These are phyloP conservation scores for Anguilla pacifica DNA, from an alignment of 2,797 vertebrate species.

Conservation along the genomic window DNA sequence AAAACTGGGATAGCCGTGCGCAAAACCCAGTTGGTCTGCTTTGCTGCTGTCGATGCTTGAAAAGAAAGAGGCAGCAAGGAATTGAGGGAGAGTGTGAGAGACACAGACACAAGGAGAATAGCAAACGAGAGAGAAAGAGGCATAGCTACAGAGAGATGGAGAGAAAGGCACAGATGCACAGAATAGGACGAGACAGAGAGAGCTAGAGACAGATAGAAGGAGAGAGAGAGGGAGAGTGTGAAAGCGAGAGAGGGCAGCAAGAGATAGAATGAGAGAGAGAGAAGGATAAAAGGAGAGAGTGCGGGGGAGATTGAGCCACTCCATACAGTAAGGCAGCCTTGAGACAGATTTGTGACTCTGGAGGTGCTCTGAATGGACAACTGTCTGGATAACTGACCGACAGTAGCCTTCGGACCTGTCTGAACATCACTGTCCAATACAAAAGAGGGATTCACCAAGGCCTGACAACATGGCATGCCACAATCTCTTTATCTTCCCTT, in stretches of 20 bases:
- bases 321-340: background rate
- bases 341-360: slow-evolving; percentile 9
- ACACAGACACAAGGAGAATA: background rate
- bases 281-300: background rate
- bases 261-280: background rate
- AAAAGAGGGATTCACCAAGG: background rate
- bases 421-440: background rate
- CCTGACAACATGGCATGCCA: background rate
- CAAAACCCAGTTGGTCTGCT: background rate
- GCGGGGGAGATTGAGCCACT: background rate
- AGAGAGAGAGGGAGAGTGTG: background rate
- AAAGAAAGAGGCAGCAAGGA: background rate
- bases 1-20: background rate
- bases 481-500: background rate
- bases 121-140: background rate
- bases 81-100: background rate
- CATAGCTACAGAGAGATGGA: background rate
- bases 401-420: background rate
- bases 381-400: background rate
- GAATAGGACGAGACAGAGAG: background rate
- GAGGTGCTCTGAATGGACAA: background rate
- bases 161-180: background rate
- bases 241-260: background rate
- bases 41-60: background rate
- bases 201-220: background rate